Conservation (phyloP, 1,140 invertebrate species). For the Anthonomus grandis region DNA sequence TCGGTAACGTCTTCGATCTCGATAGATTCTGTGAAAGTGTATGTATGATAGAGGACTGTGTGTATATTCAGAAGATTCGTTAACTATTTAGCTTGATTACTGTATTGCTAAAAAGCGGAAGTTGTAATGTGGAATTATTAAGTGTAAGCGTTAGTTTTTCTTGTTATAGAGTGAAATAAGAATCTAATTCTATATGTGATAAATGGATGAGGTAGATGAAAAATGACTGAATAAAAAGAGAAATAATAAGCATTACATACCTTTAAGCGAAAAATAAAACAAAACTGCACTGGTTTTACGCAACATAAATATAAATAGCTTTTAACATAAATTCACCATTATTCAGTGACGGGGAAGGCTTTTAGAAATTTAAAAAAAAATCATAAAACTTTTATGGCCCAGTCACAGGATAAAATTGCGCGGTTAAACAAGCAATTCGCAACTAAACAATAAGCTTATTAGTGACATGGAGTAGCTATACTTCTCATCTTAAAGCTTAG, state of each 20-base stretch:
- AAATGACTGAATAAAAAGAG: slow-evolving; percentile 22
- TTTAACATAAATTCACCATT: too few species aligned
- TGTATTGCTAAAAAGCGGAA: slow-evolving; percentile 29
- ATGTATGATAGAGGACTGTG: slow-evolving; percentile 38
- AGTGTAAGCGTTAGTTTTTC: slow-evolving; percentile 27
- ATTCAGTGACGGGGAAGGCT: too few species aligned
- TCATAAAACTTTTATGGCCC: too few species aligned
- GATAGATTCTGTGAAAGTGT: slow-evolving; percentile 54
- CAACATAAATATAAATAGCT: too few species aligned
- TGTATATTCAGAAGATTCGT: slow-evolving; percentile 7
- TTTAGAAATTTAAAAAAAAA: too few species aligned
- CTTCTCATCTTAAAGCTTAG: too few species aligned
- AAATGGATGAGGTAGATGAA: slow-evolving; percentile 18
- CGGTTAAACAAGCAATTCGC: too few species aligned
- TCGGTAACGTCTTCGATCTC: slow-evolving; percentile 46
- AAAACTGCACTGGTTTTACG: too few species aligned
- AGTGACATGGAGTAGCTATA: too few species aligned
- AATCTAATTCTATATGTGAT: slow-evolving; percentile 14
- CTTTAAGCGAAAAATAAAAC: slow-evolving; percentile 14
- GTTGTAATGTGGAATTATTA: slow-evolving; percentile 24
- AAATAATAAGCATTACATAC: slow-evolving; percentile 18
- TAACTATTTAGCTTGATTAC: slow-evolving; percentile 12
- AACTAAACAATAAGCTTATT: too few species aligned
- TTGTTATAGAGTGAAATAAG: slow-evolving; percentile 16
- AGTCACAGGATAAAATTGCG: too few species aligned